These are phyloP conservation scores for Pemphredon lugubris DNA, from an alignment of 2,888 invertebrate species.

Conservation along the genomic window DNA sequence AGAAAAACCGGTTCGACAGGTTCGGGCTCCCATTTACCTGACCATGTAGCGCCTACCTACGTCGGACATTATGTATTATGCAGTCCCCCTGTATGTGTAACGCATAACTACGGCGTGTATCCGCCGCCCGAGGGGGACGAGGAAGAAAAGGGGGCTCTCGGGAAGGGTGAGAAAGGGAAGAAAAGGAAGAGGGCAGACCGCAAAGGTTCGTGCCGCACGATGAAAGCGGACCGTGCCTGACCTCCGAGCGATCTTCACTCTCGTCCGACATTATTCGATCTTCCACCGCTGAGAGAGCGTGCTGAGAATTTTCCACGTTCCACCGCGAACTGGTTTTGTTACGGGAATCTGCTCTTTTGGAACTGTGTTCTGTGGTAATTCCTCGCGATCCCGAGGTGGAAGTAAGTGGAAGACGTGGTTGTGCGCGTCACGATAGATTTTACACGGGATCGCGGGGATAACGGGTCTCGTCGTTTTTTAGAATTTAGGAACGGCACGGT, in stretches of 20 bases:
- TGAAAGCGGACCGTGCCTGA: conserved; percentile 70
- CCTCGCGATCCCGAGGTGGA: not conserved
- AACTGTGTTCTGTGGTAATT: not conserved
- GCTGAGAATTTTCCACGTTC: conserved; percentile 30
- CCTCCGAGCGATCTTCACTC: conserved; percentile 71
- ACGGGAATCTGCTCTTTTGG: not conserved
- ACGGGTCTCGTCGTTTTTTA: no score
- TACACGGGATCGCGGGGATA: no score
- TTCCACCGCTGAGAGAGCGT: conserved; percentile 2
- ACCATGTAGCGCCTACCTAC: conserved; percentile 74
- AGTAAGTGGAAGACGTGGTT: no score
- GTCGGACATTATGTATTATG: conserved; percentile 69
- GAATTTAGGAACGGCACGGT: no score
- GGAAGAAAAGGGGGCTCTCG: conserved; percentile 35
- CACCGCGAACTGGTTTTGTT: conserved; percentile 9
- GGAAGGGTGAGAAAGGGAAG: conserved; percentile 37
- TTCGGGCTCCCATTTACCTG: conserved; percentile 78
- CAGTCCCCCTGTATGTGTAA: conserved; percentile 73
- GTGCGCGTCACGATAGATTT: no score
- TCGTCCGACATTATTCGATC: conserved; percentile 50
- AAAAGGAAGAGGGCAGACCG: conserved; percentile 35
- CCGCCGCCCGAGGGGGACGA: conserved; percentile 53
- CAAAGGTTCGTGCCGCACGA: conserved; percentile 59
- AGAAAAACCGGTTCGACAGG: conserved; percentile 79
- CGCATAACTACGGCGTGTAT: conserved; percentile 75